These are phyloP conservation scores for Diceros bicornis DNA, from an alignment of 2,797 vertebrate genomes.

Conservation along the genomic window DNA sequence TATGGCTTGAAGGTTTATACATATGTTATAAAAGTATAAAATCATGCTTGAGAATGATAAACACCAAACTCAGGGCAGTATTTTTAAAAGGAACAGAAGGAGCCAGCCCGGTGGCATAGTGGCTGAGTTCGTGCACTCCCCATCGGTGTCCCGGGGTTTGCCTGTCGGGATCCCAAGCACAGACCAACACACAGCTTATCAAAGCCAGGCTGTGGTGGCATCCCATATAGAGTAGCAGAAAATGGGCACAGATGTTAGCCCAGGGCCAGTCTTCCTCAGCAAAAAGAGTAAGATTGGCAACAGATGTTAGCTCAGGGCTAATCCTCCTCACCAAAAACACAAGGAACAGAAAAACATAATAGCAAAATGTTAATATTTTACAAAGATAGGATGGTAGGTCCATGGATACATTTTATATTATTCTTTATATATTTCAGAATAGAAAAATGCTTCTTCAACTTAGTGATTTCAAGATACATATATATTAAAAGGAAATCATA, in stretches of 20 bases:
- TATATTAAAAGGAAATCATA: not conserved
- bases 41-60: not conserved
- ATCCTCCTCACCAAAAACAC: no score
- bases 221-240: no score
- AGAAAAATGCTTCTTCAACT: not conserved
- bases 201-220: no score
- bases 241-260: no score
- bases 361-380: slow-evolving; percentile 28
- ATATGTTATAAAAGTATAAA: not conserved
- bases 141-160: no score
- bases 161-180: no score
- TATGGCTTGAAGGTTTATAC: not conserved
- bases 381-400: not conserved
- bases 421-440: slow-evolving; percentile 6
- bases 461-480: not conserved
- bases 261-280: no score
- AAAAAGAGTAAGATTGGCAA: no score
- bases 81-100: not conserved
- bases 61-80: not conserved
- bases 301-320: no score
- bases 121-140: no score
- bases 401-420: not conserved
- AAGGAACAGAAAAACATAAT: not conserved
- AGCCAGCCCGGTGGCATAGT: no score
- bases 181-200: no score